A percentile compares a stretch with the other conserved stretches of the same genome.
These are phyloP conservation scores for Euproctis similis DNA, from an alignment of 2,888 invertebrate genomes.

Conservation along the genomic window DNA sequence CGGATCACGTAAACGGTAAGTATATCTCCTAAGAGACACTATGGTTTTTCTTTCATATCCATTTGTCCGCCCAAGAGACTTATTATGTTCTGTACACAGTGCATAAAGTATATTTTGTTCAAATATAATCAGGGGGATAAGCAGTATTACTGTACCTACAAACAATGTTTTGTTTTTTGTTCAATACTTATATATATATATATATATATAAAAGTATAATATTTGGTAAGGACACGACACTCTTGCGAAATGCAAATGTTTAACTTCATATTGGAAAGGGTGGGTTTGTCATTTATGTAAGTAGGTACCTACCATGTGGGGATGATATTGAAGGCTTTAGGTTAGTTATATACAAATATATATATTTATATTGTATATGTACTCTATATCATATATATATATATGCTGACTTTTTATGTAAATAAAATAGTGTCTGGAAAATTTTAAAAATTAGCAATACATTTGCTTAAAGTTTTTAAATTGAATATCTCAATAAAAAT, in stretches of 20 bases:
- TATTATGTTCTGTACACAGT: constrained; percentile 70
- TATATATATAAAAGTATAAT: constrained; percentile 46
- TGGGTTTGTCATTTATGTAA: constrained; percentile 36
- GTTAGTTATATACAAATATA: constrained; percentile 4
- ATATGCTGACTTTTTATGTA: no score
- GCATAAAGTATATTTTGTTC: constrained; percentile 65
- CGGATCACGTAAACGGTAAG: constrained; percentile 60
- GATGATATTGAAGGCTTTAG: constrained; percentile 26
- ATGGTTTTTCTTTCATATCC: constrained; percentile 68
- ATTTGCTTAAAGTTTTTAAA: no score
- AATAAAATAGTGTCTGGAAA: no score
- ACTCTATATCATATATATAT: no score
- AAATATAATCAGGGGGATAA: constrained; percentile 73
- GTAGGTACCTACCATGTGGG: constrained; percentile 25
- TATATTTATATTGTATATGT: no score
- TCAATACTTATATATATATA: no score
- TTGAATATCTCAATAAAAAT: no score
- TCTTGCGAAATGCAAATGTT: constrained; percentile 59
- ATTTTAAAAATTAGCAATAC: no score
- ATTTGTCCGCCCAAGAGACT: constrained; percentile 68
- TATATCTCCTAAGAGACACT: constrained; percentile 43
- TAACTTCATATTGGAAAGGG: constrained; percentile 57
- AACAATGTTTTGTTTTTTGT: constrained; percentile 66
- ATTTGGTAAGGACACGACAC: constrained; percentile 32
- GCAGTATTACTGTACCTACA: constrained; percentile 48